phyloP scores from a whole-genome alignment of 1,140 invertebrate species.

The Ceratitis capitata region DNA sequence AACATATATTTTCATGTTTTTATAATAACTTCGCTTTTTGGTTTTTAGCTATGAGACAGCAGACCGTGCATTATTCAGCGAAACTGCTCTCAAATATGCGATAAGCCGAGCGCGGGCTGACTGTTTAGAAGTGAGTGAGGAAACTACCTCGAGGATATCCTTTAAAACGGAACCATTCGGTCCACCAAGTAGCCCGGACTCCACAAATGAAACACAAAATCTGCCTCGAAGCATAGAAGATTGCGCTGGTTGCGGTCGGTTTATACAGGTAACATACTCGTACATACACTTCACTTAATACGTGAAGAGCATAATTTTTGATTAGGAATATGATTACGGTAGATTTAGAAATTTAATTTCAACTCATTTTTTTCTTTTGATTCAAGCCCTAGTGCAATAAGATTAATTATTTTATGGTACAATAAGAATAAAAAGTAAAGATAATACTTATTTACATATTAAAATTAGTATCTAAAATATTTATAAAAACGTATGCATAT shows the following conservation, averaged over 20 bases:
- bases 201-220: conserved; percentile 60
- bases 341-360: no score
- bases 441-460: no score
- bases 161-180: conserved; percentile 64
- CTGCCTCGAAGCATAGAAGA: conserved; percentile 57
- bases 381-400: no score
- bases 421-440: no score
- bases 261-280: conserved; percentile 64
- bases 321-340: no score
- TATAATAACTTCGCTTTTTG: background rate
- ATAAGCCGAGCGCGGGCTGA: conserved; percentile 59
- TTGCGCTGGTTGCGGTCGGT: conserved; percentile 64
- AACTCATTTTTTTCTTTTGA: no score
- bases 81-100: conserved; percentile 59
- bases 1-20: background rate
- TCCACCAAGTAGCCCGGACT: conserved; percentile 63
- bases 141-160: conserved; percentile 62
- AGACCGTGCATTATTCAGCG: conserved; percentile 60
- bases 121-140: conserved; percentile 60
- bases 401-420: no score
- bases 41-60: conserved; percentile 58
- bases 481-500: no score
- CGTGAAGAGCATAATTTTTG: no score
- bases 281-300: no score
- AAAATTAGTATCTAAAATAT: no score